These are phyloP conservation scores for Exocentrus adspersus DNA, from an alignment of 2,888 invertebrate genomes.

Conservation along the genomic window DNA sequence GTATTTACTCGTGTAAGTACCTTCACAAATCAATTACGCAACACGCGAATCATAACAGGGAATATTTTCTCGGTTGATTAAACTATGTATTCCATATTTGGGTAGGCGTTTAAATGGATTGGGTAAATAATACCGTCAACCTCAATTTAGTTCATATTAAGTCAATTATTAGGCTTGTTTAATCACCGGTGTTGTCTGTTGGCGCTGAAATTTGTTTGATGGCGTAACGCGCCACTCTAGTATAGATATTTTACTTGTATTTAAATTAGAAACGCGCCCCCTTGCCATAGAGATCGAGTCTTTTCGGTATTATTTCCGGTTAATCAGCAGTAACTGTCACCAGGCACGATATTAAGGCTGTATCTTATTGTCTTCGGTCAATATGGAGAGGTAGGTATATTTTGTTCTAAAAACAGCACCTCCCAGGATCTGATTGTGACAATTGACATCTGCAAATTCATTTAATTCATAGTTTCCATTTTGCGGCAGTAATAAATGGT, in stretches of 20 bases:
- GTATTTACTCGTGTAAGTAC: not conserved
- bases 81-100: slow-evolving; percentile 19
- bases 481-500: too few relatives aligned
- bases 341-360: not conserved
- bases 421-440: too few relatives aligned
- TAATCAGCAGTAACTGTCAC: slow-evolving; percentile 6
- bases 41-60: not conserved
- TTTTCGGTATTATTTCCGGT: slow-evolving; percentile 14
- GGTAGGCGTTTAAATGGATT: slow-evolving; percentile 26
- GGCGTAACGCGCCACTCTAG: not conserved
- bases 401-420: too few relatives aligned
- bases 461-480: too few relatives aligned
- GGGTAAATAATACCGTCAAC: slow-evolving; percentile 33
- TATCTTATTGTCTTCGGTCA: not conserved
- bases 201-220: slow-evolving; percentile 40
- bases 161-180: slow-evolving; percentile 47
- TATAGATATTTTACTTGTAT: too few relatives aligned
- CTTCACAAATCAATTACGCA: not conserved
- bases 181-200: slow-evolving; percentile 44
- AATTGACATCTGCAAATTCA: too few relatives aligned
- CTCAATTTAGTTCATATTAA: slow-evolving; percentile 41
- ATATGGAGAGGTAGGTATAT: too few relatives aligned
- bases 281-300: slow-evolving; percentile 2
- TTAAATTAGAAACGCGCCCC: slow-evolving; percentile 1
- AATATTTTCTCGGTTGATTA: slow-evolving; percentile 5